Evolutionary conservation across 2,113 vertebrate genomes (phyloP), one percentile per base, ranked within the genome.

Genomic region (Cyprinodon tularosa): DNA sequence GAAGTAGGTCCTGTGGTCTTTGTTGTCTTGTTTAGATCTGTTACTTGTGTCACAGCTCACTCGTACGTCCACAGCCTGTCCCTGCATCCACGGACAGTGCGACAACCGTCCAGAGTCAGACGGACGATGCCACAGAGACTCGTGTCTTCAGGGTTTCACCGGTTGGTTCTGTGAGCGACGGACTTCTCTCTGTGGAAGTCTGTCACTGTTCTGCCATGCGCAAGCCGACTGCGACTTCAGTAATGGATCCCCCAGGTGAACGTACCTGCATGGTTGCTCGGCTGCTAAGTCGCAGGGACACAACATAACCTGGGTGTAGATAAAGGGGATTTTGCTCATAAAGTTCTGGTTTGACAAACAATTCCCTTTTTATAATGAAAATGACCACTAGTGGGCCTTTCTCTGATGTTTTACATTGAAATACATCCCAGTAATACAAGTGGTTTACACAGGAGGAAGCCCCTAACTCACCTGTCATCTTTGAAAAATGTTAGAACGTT

Each of bases 221-320:
- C 94, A 97, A 0, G 97, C 97, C 7, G 90, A 93, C 85, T 99
- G 98, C 6, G 92, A 94, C 86, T 92, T 95, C 69, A 94, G 69
- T 0, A n/a, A 92, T 7, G 91, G 92, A 3, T 47, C 64, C 0
- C 62, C 91, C 66, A 94, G 91, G 97, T 98, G 88, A 82, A 92
- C 66, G 39, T 0, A 76, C 39, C 73, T 66, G 12, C 29, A 45
- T 37, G 11, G 17, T 57, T 57, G 4, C 40, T 42, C 20, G n/a
- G 14, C 50, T 20, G 29, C 29, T 29, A 29, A 29, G 29, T 29
- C 29, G 29, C 29, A 29, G 29, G 29, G 29, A 29, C 29, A 29
- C 29, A 29, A 29, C 29, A 29, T 29, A 1, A 29, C 29, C 29
- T 29, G 29, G 29, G 29, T 29, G 29, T 29, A 29, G 29, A 29